Evolutionary conservation across 2,888 invertebrate species (phyloP).

Genomic region (Drosophila seclusa): DNA sequence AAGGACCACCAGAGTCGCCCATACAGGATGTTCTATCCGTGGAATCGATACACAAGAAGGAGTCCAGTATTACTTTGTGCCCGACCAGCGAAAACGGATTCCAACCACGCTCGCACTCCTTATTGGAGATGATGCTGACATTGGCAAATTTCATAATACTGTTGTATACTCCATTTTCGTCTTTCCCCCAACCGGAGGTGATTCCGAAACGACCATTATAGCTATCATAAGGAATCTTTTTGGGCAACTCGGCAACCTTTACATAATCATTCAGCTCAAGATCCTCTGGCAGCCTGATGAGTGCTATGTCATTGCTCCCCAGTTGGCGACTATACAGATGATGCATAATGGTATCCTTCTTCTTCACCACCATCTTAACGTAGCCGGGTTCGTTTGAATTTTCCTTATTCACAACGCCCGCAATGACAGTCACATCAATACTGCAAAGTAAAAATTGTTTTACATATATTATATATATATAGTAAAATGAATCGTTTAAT

Average conservation of each 20-base stretch:
- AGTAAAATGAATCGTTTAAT: background rate
- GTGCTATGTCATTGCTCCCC: conserved; percentile 47
- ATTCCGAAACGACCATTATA: conserved; percentile 24
- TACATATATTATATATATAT: background rate
- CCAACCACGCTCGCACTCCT: conserved; percentile 47
- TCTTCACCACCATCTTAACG: conserved; percentile 9
- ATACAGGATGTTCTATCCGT: conserved; percentile 44
- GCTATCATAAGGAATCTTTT: background rate
- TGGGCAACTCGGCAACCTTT: conserved; percentile 42
- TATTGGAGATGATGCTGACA: conserved; percentile 49
- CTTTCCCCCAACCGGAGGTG: conserved; percentile 59
- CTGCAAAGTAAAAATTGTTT: conserved; percentile 24
- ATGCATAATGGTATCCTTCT: conserved; percentile 36
- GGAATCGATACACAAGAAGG: conserved; percentile 53
- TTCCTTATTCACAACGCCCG: conserved; percentile 24
- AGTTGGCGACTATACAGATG: conserved; percentile 5
- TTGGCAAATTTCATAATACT: conserved; percentile 29
- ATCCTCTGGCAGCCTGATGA: conserved; percentile 38
- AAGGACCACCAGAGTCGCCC: conserved; percentile 65
- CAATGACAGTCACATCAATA: conserved; percentile 19
- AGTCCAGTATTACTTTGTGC: conserved; percentile 26
- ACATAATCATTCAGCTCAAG: conserved; percentile 19
- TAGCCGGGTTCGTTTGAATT: background rate
- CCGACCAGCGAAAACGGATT: conserved; percentile 12
- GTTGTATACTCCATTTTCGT: background rate